Base-by-base conservation (phyloP, 2,888 invertebrate species). In the Leucoma salicis region DNA sequence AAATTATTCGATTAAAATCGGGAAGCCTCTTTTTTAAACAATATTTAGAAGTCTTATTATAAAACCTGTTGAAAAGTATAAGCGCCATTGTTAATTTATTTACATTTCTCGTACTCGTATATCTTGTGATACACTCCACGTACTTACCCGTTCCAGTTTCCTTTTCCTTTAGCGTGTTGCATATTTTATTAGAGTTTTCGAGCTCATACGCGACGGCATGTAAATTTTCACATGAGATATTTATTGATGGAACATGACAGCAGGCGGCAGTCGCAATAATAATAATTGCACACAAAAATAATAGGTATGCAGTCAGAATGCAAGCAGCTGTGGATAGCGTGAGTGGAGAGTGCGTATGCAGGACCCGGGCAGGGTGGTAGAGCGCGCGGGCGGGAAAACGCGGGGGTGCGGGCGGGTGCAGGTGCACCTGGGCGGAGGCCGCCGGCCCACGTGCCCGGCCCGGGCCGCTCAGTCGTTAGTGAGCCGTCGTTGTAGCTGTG, bases 381-480 rank as follows among this genome's bases (percentile, higher is more conserved):
- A 40, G 24, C 14, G 49, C 21, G 52, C 25, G 36, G 14, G 45
- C 28, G 43, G 46, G 35, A 41, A 34, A 45, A 41, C 35, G 53
- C 44, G 55, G 39, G 49, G 49, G 53, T 44, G 50, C 42, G 57
- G 67, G 70, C 66, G 69, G 70, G 75, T 67, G 79, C 74, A 70
- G 69, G 77, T 84, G 84, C 84, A 83, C 82, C 82, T 82, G 84
- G 84, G 83, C 82, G 82, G 82, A 79, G 81, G 78, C 70, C 78
- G 79, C 74, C 74, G 69, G 72, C 63, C 74, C 84, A 81, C 83
- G 85, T 82, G 85, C 84, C 82, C 79, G 80, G 78, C 74, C 56
- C 64, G 45, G 50, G 55, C 53, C 58, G 21, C 72, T 74, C 79
- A 82, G 82, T 81, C 73, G 81, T 76, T 70, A 64, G 71, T 65